Percentiles rank a stretch among this genome's conserved stretches.
phyloP scores from a whole-genome alignment of 2,113 vertebrate genomes.

The Haplochromis burtoni region DNA sequence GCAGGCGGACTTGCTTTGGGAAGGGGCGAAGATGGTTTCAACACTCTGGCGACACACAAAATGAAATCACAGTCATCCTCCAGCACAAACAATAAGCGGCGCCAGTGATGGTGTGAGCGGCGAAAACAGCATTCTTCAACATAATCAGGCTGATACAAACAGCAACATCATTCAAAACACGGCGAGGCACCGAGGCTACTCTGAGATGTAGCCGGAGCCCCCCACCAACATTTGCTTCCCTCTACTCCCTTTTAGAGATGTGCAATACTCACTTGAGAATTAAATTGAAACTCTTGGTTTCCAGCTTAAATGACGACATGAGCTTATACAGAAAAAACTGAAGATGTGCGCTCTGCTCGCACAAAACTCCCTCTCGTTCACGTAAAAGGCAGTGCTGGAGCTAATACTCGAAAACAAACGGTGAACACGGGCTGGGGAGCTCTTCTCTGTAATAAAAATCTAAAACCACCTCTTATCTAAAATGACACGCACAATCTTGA shows the following conservation, averaged over 20 bases:
- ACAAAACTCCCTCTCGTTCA: background rate
- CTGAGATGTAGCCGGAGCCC: background rate
- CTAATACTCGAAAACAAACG: background rate
- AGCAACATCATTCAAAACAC: background rate
- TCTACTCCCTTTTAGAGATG: conserved; percentile 32
- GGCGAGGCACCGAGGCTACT: background rate
- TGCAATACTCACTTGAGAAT: conserved; percentile 37
- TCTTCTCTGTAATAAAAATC: conserved; percentile 14
- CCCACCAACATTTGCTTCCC: background rate
- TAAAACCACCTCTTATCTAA: conserved; percentile 52
- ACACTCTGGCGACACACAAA: background rate
- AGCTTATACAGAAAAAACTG: conserved; percentile 35
- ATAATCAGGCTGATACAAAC: conserved; percentile 19
- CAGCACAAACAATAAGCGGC: background rate
- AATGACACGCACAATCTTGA: conserved; percentile 21
- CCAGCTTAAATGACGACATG: conserved; percentile 23
- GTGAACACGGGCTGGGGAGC: conserved; percentile 12
- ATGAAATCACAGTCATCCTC: background rate
- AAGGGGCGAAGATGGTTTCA: background rate
- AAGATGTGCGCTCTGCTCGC: conserved; percentile 8
- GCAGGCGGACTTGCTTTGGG: conserved; percentile 8
- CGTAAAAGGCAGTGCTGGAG: conserved; percentile 24
- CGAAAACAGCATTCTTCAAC: background rate
- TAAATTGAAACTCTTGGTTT: conserved; percentile 30
- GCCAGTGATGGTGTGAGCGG: background rate